A percentile compares a stretch with the other conserved stretches of the same genome.
These are phyloP conservation scores for Chrysogorgia sp. DNA, from an alignment of 92 coral and sea anemone species.

Conservation along the genomic window DNA sequence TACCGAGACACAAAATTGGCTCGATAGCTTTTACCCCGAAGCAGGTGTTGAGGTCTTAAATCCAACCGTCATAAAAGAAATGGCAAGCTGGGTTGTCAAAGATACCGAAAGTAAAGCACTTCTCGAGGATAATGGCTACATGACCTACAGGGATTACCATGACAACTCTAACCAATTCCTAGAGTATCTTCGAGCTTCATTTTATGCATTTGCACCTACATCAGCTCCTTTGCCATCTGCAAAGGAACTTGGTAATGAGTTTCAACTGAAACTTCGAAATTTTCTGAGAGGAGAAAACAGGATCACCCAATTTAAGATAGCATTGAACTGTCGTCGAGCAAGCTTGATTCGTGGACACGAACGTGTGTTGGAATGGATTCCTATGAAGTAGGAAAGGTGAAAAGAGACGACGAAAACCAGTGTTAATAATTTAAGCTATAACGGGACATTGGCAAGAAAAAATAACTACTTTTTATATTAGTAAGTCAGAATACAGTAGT, in stretches of 20 bases:
- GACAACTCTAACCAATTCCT: slow-evolving; percentile 55
- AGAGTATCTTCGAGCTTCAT: slow-evolving; percentile 61
- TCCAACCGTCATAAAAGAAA: not conserved
- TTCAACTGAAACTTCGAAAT: slow-evolving; percentile 63
- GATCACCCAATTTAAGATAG: slow-evolving; percentile 9
- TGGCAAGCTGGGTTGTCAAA: not conserved
- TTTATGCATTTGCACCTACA: slow-evolving; percentile 35
- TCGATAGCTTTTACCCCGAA: slow-evolving; percentile 2
- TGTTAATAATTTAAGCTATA: not conserved
- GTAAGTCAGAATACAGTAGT: too few relatives aligned
- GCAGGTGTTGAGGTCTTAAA: not conserved
- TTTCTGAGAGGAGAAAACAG: slow-evolving; percentile 51
- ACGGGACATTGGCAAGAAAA: too few relatives aligned
- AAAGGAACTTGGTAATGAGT: slow-evolving; percentile 51
- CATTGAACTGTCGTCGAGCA: slow-evolving; percentile 38
- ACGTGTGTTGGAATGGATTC: slow-evolving; percentile 60
- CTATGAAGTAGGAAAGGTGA: slow-evolving; percentile 3
- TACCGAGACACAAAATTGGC: slow-evolving; percentile 54
- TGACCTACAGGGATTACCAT: slow-evolving; percentile 52
- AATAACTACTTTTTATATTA: too few relatives aligned
- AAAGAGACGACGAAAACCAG: too few relatives aligned
- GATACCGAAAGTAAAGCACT: not conserved
- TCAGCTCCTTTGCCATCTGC: slow-evolving; percentile 8
- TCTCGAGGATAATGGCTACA: not conserved
- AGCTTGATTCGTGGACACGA: slow-evolving; percentile 49